Percentiles rank a stretch among this genome's conserved stretches.
Evolutionary conservation across 2,113 vertebrate species (phyloP).

Genomic region (Chrysemys picta): DNA sequence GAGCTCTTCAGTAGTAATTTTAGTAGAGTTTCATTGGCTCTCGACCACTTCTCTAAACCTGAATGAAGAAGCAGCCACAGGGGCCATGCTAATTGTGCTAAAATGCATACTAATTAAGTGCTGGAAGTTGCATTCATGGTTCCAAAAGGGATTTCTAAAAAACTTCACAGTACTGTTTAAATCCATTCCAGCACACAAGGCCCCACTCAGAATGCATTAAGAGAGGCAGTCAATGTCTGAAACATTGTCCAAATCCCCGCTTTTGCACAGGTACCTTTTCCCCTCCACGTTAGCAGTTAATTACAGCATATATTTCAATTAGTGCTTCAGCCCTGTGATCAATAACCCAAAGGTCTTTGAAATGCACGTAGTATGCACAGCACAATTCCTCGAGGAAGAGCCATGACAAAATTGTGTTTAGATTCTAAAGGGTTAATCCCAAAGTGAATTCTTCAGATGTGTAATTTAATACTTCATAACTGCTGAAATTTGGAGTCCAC

Average conservation of each 20-base stretch:
- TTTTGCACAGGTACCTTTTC: background rate
- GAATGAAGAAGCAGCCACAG: constrained; percentile 52
- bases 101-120: constrained; percentile 12
- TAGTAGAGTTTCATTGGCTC: constrained; percentile 49
- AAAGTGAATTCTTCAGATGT: constrained; percentile 74
- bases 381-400: background rate
- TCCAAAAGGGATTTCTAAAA: background rate
- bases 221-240: background rate
- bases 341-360: background rate
- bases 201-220: rapidly evolving
- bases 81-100: constrained; percentile 23
- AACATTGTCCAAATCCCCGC: rapidly evolving
- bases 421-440: constrained; percentile 81
- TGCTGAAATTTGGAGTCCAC: constrained; percentile 86
- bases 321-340: background rate
- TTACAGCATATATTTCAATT: constrained; percentile 7
- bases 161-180: background rate
- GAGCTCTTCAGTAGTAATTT: constrained; percentile 70
- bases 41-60: constrained; percentile 69
- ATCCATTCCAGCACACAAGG: background rate
- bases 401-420: background rate
- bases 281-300: constrained; percentile 1
- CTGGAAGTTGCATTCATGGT: background rate
- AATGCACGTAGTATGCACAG: background rate
- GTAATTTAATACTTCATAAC: constrained; percentile 86